phyloP scores from a whole-genome alignment of 1,140 invertebrate genomes.

The Thalassaphorura encarpata region DNA sequence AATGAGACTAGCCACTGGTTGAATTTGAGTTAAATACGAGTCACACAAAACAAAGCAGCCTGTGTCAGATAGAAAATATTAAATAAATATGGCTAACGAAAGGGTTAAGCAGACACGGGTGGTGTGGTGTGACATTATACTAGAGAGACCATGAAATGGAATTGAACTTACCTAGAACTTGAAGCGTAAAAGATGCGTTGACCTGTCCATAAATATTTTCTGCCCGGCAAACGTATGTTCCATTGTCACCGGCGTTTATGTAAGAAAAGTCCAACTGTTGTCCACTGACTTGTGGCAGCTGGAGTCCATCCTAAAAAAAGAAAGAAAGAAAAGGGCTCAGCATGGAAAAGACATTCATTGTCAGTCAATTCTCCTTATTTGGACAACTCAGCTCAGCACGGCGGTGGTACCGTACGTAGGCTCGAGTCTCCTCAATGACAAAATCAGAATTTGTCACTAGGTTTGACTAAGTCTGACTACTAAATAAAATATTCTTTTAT shows the following conservation, averaged over 20 bases:
- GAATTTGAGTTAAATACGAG: no score
- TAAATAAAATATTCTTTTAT: no score
- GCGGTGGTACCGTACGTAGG: no score
- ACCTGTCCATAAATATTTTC: slow-evolving; percentile 20
- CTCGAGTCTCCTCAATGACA: no score
- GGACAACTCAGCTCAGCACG: no score
- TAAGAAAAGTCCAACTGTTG: slow-evolving; percentile 13
- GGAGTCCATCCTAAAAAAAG: slow-evolving; percentile 9
- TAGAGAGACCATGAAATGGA: no score
- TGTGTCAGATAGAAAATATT: no score
- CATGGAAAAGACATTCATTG: neutral
- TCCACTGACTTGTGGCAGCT: slow-evolving; percentile 13
- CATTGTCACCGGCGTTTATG: slow-evolving; percentile 12
- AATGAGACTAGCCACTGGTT: no score
- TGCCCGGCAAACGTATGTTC: slow-evolving; percentile 17
- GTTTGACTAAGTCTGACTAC: neutral
- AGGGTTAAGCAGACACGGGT: no score
- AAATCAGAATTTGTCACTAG: slow-evolving; percentile 11
- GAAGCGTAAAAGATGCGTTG: slow-evolving; percentile 20
- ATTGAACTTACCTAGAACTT: slow-evolving; percentile 21
- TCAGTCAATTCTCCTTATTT: neutral
- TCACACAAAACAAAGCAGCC: no score
- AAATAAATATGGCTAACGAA: no score
- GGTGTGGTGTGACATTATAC: no score
- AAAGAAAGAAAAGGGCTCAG: neutral